phyloP scores from a whole-genome alignment of 2,113 vertebrate species.

The Burhinus oedicnemus region DNA sequence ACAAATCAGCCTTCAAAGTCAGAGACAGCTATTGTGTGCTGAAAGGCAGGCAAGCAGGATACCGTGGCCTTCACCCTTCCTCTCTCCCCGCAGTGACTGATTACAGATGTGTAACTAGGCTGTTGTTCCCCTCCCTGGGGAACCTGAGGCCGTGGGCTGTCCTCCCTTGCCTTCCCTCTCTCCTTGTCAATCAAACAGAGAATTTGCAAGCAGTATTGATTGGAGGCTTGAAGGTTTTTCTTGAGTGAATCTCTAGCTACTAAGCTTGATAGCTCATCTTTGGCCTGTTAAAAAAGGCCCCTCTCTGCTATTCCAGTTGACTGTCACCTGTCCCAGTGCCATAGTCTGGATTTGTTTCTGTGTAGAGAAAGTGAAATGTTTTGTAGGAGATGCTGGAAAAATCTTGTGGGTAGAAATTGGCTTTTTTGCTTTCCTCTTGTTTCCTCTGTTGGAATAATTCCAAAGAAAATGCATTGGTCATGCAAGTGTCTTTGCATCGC shows the following conservation, averaged over 20 bases:
- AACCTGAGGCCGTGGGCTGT: neutral
- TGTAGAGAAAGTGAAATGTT: neutral
- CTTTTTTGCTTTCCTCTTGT: slow-evolving; percentile 25
- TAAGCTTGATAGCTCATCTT: slow-evolving; percentile 19
- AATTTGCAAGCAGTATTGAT: slow-evolving; percentile 58
- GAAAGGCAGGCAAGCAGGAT: neutral
- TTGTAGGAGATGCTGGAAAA: neutral
- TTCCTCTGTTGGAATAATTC: slow-evolving; percentile 48
- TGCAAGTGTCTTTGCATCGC: slow-evolving; percentile 28
- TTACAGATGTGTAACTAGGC: neutral
- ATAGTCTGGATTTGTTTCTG: neutral
- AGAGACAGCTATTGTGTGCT: neutral
- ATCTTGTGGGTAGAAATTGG: neutral
- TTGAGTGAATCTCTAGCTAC: slow-evolving; percentile 2
- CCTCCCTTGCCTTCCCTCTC: neutral
- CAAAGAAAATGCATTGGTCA: slow-evolving; percentile 55
- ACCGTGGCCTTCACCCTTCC: neutral
- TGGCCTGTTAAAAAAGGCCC: neutral
- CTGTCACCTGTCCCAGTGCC: neutral
- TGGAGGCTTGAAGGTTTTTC: slow-evolving; percentile 2
- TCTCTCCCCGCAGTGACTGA: neutral
- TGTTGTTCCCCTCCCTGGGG: neutral
- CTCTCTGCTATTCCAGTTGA: neutral
- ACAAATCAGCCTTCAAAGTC: neutral
- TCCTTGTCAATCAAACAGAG: slow-evolving; percentile 39